These are phyloP conservation scores for Drosophila suzukii DNA, from an alignment of 1,140 invertebrate species.

Conservation along the genomic window DNA sequence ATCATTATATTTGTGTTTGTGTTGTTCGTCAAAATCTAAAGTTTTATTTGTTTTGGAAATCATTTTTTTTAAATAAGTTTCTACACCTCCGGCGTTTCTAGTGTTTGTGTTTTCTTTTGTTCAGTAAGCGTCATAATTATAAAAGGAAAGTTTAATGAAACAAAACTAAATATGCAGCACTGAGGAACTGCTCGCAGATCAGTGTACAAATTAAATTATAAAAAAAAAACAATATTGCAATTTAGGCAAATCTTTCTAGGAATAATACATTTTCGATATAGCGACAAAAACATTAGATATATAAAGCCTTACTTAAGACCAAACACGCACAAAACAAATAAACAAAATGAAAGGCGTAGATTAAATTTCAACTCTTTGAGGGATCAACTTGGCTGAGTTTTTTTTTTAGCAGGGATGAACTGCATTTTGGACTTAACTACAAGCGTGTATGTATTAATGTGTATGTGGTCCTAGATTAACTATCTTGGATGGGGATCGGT, in stretches of 20 bases:
- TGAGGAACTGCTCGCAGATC: conserved; percentile 26
- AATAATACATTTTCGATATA: conserved; percentile 31
- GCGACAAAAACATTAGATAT: conserved; percentile 55
- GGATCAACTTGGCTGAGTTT: conserved; percentile 38
- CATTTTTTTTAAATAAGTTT: conserved; percentile 55
- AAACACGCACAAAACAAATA: conserved; percentile 55
- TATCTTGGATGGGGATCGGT: conserved; percentile 24
- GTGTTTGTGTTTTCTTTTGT: conserved; percentile 3
- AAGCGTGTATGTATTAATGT: conserved; percentile 43
- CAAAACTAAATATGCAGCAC: conserved; percentile 24
- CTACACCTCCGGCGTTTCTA: conserved; percentile 40
- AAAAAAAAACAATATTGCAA: conserved; percentile 20
- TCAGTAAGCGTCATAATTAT: conserved; percentile 37
- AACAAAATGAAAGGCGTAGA: conserved; percentile 27
- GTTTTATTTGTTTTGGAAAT: conserved; percentile 36
- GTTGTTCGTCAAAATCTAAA: conserved; percentile 46
- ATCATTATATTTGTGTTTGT: conserved; percentile 48
- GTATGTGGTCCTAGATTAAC: conserved; percentile 28
- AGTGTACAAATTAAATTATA: conserved; percentile 10
- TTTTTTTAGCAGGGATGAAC: conserved; percentile 20
- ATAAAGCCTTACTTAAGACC: conserved; percentile 48
- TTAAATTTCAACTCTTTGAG: conserved; percentile 23
- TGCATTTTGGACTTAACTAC: conserved; percentile 40
- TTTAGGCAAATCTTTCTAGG: conserved; percentile 19
- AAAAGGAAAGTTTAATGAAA: conserved; percentile 30